Evolutionary conservation across 2,888 invertebrate species (phyloP), one percentile per base, ranked within the genome.

Genomic region (Cheilosia impressa): DNA sequence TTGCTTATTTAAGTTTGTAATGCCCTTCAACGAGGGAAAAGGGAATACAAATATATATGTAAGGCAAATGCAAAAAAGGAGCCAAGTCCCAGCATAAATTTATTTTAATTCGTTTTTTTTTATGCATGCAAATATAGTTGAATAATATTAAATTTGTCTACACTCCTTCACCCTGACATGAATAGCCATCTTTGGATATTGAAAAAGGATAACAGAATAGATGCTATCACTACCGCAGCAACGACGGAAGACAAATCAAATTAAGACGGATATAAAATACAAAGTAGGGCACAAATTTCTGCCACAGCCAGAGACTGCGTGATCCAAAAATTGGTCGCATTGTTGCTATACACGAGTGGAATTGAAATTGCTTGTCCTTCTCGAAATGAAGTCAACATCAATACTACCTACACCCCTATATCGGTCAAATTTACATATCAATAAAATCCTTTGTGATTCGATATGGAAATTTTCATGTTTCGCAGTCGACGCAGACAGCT

Each of bases 361-460:
- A 13, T 38, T 38, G 13, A 3, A 13, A 4, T 38, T 13, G 38
- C 13, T 13, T 38, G 13, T 38, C 38, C 38, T 38, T 38, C 38
- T 38, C 13, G 65, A 65, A 50, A 24, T 57, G 63, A 47, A 75
- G 57, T 45, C 63, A n/a, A 38, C 24, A 55, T 24, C 13, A 27
- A 10, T 27, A 75, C 47, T 7, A n/a, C 45, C 63, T 7, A 63
- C 24, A 45, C 31, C 31, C 24, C 15, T 52, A 34, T 55, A 52
- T 62, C 62, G 63, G 63, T 52, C 45, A 41, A 55, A 75, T 75
- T 75, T 75, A 57, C 75, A 75, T 75, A 47, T 75, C 65, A 75
- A 75, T 75, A 75, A 55, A 55, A 19, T 62, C 71, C 58, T 47
- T 41, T 71, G 69, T 27, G 53, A 58, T 41, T 71, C 50, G 38